Percentiles rank a stretch among this genome's conserved stretches.
Conservation (phyloP, 1,140 invertebrate genomes). For the Brachionus rotundiformis region DNA sequence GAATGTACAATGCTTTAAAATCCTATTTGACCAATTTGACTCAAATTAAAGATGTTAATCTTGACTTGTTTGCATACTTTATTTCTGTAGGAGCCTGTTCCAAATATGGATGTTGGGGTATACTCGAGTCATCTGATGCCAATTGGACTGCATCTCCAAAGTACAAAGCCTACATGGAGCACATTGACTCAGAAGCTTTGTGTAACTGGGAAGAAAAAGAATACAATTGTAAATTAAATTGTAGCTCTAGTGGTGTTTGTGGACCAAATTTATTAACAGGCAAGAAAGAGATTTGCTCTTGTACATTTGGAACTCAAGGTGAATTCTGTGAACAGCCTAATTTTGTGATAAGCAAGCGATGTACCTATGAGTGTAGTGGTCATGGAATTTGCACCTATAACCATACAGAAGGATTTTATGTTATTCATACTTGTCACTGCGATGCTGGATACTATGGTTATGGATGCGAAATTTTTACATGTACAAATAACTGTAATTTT, state of each 20-base stretch:
- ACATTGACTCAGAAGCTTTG: background rate
- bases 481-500: conserved; percentile 9
- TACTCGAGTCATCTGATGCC: conserved; percentile 8
- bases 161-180: conserved; percentile 20
- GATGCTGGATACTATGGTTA: conserved; percentile 9
- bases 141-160: background rate
- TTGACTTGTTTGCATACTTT: background rate
- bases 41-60: background rate
- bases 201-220: conserved; percentile 31
- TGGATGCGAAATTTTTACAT: conserved; percentile 29
- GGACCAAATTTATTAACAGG: background rate
- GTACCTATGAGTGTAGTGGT: conserved; percentile 8
- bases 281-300: conserved; percentile 31
- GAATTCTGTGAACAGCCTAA: background rate
- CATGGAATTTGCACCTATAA: background rate
- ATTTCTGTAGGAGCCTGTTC: background rate
- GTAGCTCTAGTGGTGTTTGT: conserved; percentile 5
- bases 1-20: conserved; percentile 1
- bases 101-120: background rate
- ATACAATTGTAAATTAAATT: background rate
- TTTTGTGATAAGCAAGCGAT: conserved; percentile 2
- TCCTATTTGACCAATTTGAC: conserved; percentile 14
- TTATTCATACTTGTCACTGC: conserved; percentile 17
- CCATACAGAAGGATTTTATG: conserved; percentile 35
- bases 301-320: background rate